Conservation (phyloP, 2,113 vertebrate genomes). For the Rhabdomys dilectus region DNA sequence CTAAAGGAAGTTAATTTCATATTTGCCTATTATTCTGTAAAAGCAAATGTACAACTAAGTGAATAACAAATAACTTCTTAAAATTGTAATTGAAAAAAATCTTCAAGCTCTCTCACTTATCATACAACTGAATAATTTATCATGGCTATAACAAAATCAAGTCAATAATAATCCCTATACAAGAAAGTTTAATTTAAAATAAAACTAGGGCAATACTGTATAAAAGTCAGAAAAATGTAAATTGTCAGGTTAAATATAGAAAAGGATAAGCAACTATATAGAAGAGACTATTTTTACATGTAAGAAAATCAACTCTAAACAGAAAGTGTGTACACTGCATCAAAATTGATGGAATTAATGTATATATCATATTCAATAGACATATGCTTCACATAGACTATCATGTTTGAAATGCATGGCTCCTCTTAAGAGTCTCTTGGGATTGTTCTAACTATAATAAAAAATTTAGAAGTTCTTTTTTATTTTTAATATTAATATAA, state of each 20-base stretch:
- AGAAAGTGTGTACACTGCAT: background rate
- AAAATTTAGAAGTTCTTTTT: background rate
- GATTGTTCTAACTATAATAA: background rate
- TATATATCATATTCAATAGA: background rate
- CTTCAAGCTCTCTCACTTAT: background rate
- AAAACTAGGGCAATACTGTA: background rate
- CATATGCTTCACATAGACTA: accelerated
- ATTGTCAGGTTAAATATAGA: background rate
- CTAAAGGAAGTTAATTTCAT: background rate
- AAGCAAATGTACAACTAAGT: background rate
- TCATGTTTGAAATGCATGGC: background rate
- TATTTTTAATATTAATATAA: background rate
- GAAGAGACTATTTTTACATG: background rate
- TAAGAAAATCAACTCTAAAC: background rate
- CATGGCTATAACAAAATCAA: background rate
- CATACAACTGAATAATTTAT: background rate
- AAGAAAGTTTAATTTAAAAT: background rate
- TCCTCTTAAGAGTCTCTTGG: accelerated
- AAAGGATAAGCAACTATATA: background rate
- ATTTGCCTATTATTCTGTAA: background rate
- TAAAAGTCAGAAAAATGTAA: slow-evolving; percentile 6
- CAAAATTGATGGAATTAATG: background rate
- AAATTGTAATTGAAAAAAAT: background rate
- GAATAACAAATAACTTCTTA: background rate
- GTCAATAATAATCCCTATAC: background rate